phyloP scores from a whole-genome alignment of 2,113 vertebrate genomes.

The Tringa solitaria region DNA sequence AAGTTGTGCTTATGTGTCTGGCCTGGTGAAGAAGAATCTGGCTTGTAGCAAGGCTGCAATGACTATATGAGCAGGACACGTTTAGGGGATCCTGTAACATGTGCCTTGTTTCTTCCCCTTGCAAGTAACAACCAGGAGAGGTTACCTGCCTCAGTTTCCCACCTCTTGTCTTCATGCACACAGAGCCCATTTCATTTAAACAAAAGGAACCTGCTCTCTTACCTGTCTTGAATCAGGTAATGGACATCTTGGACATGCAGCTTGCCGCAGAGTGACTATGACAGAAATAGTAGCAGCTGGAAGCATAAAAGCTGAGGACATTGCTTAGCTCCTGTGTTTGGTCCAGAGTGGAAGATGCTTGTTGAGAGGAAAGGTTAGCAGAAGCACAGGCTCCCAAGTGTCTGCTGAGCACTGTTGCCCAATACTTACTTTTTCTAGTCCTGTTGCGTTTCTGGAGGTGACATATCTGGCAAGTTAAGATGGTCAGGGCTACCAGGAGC shows the following conservation, averaged over 20 bases:
- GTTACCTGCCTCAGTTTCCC: neutral
- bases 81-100: neutral
- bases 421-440: neutral
- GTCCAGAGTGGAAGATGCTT: neutral
- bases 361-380: neutral
- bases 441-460: slow-evolving; percentile 46
- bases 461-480: slow-evolving; percentile 75
- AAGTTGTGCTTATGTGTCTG: neutral
- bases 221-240: neutral
- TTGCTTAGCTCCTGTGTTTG: neutral
- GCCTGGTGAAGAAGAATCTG: neutral
- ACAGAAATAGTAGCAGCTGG: neutral
- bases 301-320: neutral
- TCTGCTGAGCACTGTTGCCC: neutral
- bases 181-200: neutral
- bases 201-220: neutral
- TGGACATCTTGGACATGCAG: neutral
- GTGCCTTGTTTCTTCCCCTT: neutral
- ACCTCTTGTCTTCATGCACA: neutral
- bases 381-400: fast-evolving
- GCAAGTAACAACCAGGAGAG: neutral
- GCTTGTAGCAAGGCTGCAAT: neutral
- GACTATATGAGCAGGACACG: too few relatives aligned
- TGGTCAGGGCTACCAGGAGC: slow-evolving; percentile 65
- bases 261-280: neutral